A percentile compares a stretch with the other conserved stretches of the same genome.
phyloP scores from a whole-genome alignment of 2,113 vertebrate species.

The Eudyptes chrysolophus region DNA sequence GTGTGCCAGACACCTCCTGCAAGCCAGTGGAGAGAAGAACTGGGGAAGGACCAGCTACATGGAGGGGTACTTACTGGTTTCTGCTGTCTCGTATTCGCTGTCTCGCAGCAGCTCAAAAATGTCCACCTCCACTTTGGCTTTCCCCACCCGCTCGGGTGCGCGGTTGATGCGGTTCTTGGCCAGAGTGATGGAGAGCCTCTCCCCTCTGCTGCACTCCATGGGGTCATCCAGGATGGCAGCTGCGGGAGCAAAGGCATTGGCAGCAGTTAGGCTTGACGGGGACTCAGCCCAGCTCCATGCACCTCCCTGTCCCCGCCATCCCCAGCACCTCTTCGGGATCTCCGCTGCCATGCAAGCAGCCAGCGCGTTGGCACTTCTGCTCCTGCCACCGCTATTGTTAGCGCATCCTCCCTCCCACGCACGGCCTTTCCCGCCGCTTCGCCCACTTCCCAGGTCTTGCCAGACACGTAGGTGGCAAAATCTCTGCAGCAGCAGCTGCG shows the following conservation, averaged over 20 bases:
- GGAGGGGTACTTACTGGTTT: constrained; percentile 87
- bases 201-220: constrained; percentile 99
- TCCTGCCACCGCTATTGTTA: not conserved
- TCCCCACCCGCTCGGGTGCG: constrained; percentile 87
- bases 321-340: not conserved
- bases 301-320: rapidly evolving
- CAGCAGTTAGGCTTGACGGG: not conserved
- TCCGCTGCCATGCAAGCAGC: not conserved
- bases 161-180: constrained; percentile 96
- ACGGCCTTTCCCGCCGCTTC: not conserved
- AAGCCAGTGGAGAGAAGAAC: not conserved
- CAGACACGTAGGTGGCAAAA: not conserved
- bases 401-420: not conserved
- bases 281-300: rapidly evolving
- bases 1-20: rapidly evolving
- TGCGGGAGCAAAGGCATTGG: constrained; percentile 7
- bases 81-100: constrained; percentile 97
- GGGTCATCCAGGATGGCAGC: constrained; percentile 96
- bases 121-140: constrained; percentile 93
- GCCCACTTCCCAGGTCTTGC: constrained; percentile 9
- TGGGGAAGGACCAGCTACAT: not conserved
- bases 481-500: not conserved
- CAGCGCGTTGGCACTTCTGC: rapidly evolving
- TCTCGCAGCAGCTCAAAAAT: constrained; percentile 97
- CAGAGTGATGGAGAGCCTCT: constrained; percentile 95